Base-by-base conservation (phyloP, 2,797 vertebrate genomes). In the Notolepis coatsorum region DNA sequence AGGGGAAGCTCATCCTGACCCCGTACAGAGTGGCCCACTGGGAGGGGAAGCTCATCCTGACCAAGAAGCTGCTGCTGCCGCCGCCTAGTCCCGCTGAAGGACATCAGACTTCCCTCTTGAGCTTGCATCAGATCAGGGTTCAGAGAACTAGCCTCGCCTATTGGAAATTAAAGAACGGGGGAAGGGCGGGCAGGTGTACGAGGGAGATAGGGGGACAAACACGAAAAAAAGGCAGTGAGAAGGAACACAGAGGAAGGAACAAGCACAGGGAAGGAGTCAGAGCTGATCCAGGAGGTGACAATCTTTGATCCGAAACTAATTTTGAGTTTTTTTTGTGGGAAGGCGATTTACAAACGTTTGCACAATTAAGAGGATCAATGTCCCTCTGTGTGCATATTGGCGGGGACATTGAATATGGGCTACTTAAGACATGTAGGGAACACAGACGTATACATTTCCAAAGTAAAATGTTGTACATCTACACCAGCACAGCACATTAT, bases 21-120 rank as follows among this genome's bases (percentile, higher is more conserved):
- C 52, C 91, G 48, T 12, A 35, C 20, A 18, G 41, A 20, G 39
- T 30, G 18, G 18, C 5, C 5, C 6, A 8, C 47, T 20, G 6
- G 60, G 39, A 42, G 15, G 12, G 30, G 21, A 46, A 12, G 18
- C 13, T 59, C 23, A 30, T 17, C 24, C 37, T 56, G 51, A 47
- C 17, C 51, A 38, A 13, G 33, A 2, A 17, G 42, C 17, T 52
- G 64, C 42, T 15, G 30, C 52, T 15, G 51, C 24, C 9, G 25
- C 24, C 15, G 93, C 84, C 86, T 91, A 89, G 84, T 93, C 90
- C 79, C 92, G 64, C 94, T 81, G 23, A 94, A 84, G 3, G 93
- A 93, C 86, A 94, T 93, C 24, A 95, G 91, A 41, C 93, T 92
- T 78, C 87, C 92, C 84, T 94, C 90, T 73, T 94, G 93, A 77